Percentiles rank a stretch among this genome's conserved stretches.
phyloP scores from a whole-genome alignment of 2,888 invertebrate species.

The Anarsia innoxiella region DNA sequence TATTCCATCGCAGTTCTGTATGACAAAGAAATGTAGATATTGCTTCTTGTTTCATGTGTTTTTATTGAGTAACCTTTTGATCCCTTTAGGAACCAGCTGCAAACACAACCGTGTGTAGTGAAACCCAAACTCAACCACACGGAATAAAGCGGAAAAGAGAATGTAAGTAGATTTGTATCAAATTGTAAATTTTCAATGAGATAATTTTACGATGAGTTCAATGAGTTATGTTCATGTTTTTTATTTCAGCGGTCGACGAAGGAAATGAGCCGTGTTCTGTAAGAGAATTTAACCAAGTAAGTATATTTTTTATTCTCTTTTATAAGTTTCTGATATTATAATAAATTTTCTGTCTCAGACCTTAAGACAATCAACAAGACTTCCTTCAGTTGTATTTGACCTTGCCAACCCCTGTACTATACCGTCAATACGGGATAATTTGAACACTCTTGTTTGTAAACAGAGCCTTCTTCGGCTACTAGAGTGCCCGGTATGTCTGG shows the following conservation, averaged over 20 bases:
- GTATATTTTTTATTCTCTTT: no score
- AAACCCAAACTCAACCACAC: conserved; percentile 22
- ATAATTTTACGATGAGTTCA: neutral
- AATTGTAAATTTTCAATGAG: neutral
- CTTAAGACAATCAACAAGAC: no score
- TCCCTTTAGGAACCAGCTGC: conserved; percentile 10
- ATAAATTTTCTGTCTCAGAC: no score
- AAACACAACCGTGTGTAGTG: conserved; percentile 14
- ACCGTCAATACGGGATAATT: no score
- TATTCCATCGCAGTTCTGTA: no score
- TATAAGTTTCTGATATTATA: no score
- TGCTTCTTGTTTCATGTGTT: neutral
- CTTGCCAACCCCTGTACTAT: no score
- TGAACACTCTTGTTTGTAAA: no score
- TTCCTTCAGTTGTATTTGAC: no score
- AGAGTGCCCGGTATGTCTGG: conserved; percentile 79
- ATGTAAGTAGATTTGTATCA: conserved; percentile 24
- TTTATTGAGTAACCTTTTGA: no score
- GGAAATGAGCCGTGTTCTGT: conserved; percentile 32
- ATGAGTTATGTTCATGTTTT: neutral
- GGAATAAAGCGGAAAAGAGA: conserved; percentile 36
- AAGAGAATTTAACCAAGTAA: conserved; percentile 50
- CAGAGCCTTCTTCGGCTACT: conserved; percentile 62
- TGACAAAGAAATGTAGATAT: no score
- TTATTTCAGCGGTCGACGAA: conserved; percentile 30